These are phyloP conservation scores for Phoxinus dragarum DNA, from an alignment of 2,797 vertebrate genomes.

Conservation along the genomic window DNA sequence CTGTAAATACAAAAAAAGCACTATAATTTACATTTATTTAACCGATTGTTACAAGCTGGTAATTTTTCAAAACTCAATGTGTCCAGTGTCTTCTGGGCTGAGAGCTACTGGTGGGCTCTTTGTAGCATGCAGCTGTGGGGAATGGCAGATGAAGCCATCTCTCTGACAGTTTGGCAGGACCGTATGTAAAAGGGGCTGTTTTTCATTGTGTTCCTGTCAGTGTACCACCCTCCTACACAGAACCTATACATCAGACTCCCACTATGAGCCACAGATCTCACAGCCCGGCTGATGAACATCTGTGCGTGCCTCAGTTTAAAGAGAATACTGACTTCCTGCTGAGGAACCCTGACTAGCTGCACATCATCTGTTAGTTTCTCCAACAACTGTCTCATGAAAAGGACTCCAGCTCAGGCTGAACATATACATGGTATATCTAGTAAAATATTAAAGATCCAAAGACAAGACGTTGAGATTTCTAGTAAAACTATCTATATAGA, in stretches of 20 bases:
- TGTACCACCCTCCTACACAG: constrained; percentile 30
- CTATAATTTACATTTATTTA: constrained; percentile 11
- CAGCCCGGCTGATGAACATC: neutral
- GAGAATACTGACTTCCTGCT: neutral
- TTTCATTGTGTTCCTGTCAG: constrained; percentile 48
- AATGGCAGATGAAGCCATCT: constrained; percentile 39
- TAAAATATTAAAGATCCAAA: neutral
- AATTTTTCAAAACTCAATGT: neutral
- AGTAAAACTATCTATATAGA: neutral
- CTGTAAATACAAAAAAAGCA: constrained; percentile 19
- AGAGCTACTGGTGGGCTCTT: neutral
- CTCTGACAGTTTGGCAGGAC: constrained; percentile 52
- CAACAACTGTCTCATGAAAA: neutral
- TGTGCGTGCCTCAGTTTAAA: neutral
- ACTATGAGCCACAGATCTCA: constrained; percentile 23
- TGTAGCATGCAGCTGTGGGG: constrained; percentile 44
- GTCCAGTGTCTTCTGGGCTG: neutral
- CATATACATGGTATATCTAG: neutral
- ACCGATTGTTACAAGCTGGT: neutral
- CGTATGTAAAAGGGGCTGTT: constrained; percentile 30
- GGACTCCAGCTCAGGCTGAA: neutral
- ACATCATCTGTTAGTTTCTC: neutral
- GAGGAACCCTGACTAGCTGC: constrained; percentile 2
- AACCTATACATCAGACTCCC: constrained; percentile 38
- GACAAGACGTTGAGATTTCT: neutral